Evolutionary conservation across 2,797 vertebrate genomes (phyloP).

Genomic region (Perodicticus potto): DNA sequence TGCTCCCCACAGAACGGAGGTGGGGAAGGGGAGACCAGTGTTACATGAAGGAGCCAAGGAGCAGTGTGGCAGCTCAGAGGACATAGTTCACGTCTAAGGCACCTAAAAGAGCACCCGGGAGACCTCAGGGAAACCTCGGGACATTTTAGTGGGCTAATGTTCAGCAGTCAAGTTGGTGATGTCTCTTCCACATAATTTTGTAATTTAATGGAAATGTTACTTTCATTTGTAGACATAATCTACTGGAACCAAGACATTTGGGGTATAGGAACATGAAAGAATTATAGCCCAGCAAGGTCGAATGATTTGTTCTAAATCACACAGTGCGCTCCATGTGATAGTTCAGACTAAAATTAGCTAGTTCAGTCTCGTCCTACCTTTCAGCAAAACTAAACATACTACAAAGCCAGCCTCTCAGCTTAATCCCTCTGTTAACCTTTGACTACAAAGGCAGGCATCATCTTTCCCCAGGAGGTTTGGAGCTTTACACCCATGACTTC

Average conservation of each 20-base stretch:
- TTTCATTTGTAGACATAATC: constrained; percentile 37
- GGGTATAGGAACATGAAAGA: constrained; percentile 12
- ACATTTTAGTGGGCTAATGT: neutral
- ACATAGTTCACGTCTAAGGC: neutral
- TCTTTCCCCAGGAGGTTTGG: constrained; percentile 69
- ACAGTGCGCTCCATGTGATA: neutral
- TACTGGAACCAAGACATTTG: neutral
- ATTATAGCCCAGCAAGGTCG: neutral
- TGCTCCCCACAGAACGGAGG: neutral
- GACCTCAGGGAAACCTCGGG: neutral
- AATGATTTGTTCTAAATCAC: constrained; percentile 36
- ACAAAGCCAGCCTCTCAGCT: neutral
- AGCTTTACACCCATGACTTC: constrained; percentile 60
- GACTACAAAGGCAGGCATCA: constrained; percentile 77
- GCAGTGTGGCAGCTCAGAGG: neutral
- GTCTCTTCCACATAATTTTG: constrained; percentile 9
- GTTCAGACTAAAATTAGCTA: constrained; percentile 54
- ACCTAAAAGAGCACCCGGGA: neutral
- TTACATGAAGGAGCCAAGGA: neutral
- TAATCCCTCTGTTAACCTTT: constrained; percentile 52
- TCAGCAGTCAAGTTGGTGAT: neutral
- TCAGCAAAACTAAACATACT: neutral
- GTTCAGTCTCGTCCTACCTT: neutral
- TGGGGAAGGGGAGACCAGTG: neutral
- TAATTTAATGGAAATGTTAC: constrained; percentile 42